phyloP scores from a whole-genome alignment of 2,113 vertebrate genomes.

The Oryzias woworae region DNA sequence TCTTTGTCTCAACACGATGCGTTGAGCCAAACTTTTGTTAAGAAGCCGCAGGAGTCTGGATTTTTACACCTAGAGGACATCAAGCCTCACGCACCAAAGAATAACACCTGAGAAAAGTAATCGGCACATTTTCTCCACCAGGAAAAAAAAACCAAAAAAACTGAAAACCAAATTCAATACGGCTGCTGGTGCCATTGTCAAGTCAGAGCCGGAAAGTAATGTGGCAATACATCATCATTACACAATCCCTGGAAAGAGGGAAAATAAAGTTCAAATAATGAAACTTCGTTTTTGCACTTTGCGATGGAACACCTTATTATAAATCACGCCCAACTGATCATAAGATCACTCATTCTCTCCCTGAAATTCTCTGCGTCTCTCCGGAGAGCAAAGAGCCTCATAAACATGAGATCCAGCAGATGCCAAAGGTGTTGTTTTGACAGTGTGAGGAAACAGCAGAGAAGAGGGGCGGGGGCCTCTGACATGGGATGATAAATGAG shows the following conservation, averaged over 20 bases:
- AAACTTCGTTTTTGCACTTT: conserved; percentile 46
- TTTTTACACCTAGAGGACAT: conserved; percentile 3
- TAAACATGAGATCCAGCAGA: conserved; percentile 50
- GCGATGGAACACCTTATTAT: conserved; percentile 44
- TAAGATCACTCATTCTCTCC: conserved; percentile 36
- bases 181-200: conserved; percentile 32
- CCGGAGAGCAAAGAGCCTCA: conserved; percentile 24
- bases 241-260: conserved; percentile 4
- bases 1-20: conserved; percentile 42
- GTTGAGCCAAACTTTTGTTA: conserved; percentile 27
- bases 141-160: conserved; percentile 11
- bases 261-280: conserved; percentile 40
- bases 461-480: conserved; percentile 10
- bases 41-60: no score
- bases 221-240: conserved; percentile 60
- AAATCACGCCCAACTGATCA: conserved; percentile 49
- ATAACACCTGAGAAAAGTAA: conserved; percentile 32
- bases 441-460: conserved; percentile 35
- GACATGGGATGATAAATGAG: conserved; percentile 71
- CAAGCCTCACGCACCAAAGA: conserved; percentile 29
- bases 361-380: conserved; percentile 38
- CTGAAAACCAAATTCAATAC: conserved; percentile 52
- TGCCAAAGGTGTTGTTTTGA: conserved; percentile 71
- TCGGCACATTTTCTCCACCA: conserved; percentile 15
- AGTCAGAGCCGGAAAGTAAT: conserved; percentile 39